These are phyloP conservation scores for Hippocampus kuda DNA, from an alignment of 2,797 vertebrate species.

Conservation along the genomic window DNA sequence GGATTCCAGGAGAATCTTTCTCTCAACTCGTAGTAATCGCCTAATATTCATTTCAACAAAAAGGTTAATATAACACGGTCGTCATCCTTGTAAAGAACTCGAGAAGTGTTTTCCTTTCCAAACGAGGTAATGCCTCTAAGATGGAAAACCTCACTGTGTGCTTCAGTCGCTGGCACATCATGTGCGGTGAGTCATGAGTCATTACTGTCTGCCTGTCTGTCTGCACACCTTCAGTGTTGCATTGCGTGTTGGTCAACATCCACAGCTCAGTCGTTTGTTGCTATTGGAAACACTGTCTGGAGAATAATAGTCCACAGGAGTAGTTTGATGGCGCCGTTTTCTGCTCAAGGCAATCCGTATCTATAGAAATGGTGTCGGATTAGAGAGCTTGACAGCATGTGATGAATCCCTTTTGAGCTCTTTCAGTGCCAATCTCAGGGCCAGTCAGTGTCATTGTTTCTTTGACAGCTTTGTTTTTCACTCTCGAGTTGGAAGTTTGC, in stretches of 20 bases:
- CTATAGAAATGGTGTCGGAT: slow-evolving; percentile 11
- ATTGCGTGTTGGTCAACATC: not conserved
- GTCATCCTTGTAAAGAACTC: not conserved
- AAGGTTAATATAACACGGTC: too few relatives aligned
- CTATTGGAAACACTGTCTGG: slow-evolving; percentile 10
- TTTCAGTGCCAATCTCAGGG: not conserved
- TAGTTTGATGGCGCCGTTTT: slow-evolving; percentile 1
- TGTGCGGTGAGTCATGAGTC: not conserved
- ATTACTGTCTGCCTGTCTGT: not conserved
- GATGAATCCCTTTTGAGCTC: not conserved
- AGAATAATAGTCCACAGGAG: slow-evolving; percentile 1
- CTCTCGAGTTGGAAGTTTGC: not conserved
- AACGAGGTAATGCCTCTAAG: not conserved
- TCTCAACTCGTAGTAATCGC: not conserved
- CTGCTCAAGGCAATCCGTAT: not conserved
- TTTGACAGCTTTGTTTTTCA: not conserved
- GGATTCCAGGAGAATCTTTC: not conserved
- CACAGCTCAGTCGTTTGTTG: slow-evolving; percentile 6
- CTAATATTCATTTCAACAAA: not conserved
- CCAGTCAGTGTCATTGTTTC: not conserved
- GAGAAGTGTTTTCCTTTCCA: not conserved
- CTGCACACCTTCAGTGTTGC: slow-evolving; percentile 1
- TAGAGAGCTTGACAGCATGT: slow-evolving; percentile 8
- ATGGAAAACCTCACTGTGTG: not conserved
- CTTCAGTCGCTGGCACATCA: not conserved